phyloP scores from a whole-genome alignment of 2,113 vertebrate genomes.

The Notothenia coriiceps region DNA sequence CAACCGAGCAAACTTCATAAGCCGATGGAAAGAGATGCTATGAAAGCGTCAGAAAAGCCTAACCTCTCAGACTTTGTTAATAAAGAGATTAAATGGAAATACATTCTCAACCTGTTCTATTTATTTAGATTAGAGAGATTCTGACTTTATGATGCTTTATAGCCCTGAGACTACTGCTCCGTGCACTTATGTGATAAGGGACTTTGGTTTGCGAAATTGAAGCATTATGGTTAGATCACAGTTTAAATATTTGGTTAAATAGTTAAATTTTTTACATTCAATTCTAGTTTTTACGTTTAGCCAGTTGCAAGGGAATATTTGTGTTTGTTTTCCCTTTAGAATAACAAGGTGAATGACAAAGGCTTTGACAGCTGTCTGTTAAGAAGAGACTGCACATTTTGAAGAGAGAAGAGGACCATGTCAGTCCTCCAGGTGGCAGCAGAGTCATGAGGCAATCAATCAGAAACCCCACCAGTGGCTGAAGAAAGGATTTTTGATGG shows the following conservation, averaged over 20 bases:
- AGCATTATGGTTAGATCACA: neutral
- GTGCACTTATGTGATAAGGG: neutral
- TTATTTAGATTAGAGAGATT: no score
- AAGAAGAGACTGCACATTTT: neutral
- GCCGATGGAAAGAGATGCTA: neutral
- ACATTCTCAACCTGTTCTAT: no score
- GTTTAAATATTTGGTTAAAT: neutral
- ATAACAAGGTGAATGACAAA: neutral
- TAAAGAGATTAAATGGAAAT: neutral
- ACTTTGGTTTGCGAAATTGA: neutral
- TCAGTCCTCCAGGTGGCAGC: constrained; percentile 69
- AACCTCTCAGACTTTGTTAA: neutral
- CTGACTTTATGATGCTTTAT: neutral
- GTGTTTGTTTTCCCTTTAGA: neutral
- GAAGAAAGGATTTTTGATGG: neutral
- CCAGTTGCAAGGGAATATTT: neutral
- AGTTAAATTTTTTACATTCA: neutral
- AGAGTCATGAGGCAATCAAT: constrained; percentile 39
- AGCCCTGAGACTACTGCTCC: neutral
- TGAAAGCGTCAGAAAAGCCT: neutral
- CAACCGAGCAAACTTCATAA: neutral
- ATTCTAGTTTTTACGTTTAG: neutral
- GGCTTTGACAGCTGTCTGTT: neutral
- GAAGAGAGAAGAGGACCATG: neutral
- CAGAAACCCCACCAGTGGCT: neutral